Percentiles rank a stretch among this genome's conserved stretches.
Evolutionary conservation across 2,888 invertebrate species (phyloP).

Genomic region (Protonemura montana): DNA sequence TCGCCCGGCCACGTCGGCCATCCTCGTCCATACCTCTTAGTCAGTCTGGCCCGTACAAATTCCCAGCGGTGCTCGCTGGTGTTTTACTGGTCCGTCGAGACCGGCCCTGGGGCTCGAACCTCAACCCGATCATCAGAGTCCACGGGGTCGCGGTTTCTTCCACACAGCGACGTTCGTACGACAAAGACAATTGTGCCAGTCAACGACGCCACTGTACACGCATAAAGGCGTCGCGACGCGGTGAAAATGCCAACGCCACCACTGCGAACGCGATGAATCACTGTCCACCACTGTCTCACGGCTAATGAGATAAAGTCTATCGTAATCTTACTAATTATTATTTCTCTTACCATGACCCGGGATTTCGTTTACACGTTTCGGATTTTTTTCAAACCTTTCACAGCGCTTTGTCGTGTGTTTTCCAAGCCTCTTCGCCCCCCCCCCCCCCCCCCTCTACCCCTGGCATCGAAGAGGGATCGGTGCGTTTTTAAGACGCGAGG

Average conservation of each 20-base stretch:
- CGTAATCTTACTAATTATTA: slow-evolving; percentile 8
- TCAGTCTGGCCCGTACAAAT: neutral
- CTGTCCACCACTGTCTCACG: neutral
- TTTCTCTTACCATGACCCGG: neutral
- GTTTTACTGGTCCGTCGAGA: slow-evolving; percentile 34
- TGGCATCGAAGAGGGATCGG: neutral
- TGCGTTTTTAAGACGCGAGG: neutral
- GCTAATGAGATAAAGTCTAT: slow-evolving; percentile 16
- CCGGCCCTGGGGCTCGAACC: neutral
- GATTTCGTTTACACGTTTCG: neutral
- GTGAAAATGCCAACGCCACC: neutral
- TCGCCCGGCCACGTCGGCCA: neutral
- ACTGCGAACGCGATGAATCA: neutral
- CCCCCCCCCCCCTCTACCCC: too few species aligned
- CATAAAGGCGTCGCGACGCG: too few species aligned
- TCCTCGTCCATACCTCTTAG: neutral
- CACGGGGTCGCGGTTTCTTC: neutral
- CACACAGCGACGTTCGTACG: slow-evolving; percentile 28
- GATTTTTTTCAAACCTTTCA: neutral
- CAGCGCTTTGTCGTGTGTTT: too few species aligned
- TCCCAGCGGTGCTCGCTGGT: slow-evolving; percentile 1
- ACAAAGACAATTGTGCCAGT: slow-evolving; percentile 23
- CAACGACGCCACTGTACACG: slow-evolving; percentile 3
- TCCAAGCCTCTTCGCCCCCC: too few species aligned
- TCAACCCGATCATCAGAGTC: neutral